phyloP scores from a whole-genome alignment of 2,888 invertebrate species.

The Deladenus siricidicola region DNA sequence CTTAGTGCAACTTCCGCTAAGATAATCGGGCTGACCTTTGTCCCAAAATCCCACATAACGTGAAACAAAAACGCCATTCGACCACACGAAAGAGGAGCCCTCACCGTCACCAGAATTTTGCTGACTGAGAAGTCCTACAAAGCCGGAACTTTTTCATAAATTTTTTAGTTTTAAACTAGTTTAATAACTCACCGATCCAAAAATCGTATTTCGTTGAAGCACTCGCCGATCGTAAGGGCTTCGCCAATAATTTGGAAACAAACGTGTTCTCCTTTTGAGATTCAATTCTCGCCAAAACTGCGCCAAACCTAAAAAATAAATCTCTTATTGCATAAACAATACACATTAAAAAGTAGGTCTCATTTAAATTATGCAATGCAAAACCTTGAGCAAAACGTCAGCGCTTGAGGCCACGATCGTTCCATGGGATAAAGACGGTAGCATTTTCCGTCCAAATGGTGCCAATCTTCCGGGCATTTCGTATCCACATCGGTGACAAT shows the following conservation, averaged over 20 bases:
- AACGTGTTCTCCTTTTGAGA: slow-evolving; percentile 83
- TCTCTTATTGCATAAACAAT: slow-evolving; percentile 9
- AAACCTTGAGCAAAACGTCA: slow-evolving; percentile 45
- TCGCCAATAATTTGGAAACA: slow-evolving; percentile 69
- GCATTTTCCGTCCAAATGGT: slow-evolving; percentile 44
- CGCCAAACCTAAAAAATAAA: slow-evolving; percentile 71
- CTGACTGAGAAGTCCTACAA: slow-evolving; percentile 34
- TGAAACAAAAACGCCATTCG: slow-evolving; percentile 48
- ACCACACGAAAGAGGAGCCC: slow-evolving; percentile 47
- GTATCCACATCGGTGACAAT: slow-evolving; percentile 36
- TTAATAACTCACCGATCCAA: slow-evolving; percentile 39
- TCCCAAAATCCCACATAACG: slow-evolving; percentile 72
- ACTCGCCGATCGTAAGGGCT: slow-evolving; percentile 31
- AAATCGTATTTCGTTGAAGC: slow-evolving; percentile 26
- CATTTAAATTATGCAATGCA: not conserved
- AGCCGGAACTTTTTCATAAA: not conserved
- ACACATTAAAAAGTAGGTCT: too few species aligned
- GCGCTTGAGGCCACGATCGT: slow-evolving; percentile 51
- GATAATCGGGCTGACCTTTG: slow-evolving; percentile 75
- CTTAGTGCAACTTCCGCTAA: slow-evolving; percentile 76
- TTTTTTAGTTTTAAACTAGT: not conserved
- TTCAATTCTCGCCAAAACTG: slow-evolving; percentile 83
- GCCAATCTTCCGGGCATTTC: slow-evolving; percentile 50
- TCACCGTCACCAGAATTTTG: slow-evolving; percentile 5
- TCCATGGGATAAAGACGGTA: slow-evolving; percentile 38